phyloP scores from a whole-genome alignment of 2,888 invertebrate genomes.

The Nomada fucata region DNA sequence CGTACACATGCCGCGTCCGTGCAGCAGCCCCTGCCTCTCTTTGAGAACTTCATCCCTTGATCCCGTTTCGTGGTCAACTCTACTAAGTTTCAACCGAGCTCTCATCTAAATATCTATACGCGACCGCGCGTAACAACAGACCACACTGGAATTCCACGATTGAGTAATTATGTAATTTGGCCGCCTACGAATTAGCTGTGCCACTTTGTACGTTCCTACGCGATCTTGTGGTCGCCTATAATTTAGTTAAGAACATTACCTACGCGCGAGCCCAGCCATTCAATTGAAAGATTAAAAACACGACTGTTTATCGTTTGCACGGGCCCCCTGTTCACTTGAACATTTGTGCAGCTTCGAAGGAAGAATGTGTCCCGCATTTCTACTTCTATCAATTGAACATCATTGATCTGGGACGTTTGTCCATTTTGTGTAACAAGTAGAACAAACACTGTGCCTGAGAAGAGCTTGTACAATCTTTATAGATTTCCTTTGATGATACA shows the following conservation, averaged over 20 bases:
- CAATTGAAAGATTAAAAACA: background rate
- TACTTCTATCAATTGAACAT: too few species aligned
- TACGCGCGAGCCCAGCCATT: background rate
- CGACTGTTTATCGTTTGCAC: background rate
- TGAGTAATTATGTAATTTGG: constrained; percentile 48
- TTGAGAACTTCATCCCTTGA: constrained; percentile 64
- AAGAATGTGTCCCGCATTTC: too few species aligned
- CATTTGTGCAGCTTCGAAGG: too few species aligned
- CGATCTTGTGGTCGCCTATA: constrained; percentile 27
- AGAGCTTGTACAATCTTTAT: too few species aligned
- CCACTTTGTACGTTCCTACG: constrained; percentile 27
- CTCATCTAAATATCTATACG: constrained; percentile 64
- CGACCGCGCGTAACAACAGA: constrained; percentile 39
- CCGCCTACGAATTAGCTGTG: constrained; percentile 31
- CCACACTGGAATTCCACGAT: constrained; percentile 50
- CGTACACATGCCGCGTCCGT: background rate
- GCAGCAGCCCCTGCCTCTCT: constrained; percentile 35
- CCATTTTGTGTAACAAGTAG: too few species aligned
- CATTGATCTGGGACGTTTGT: too few species aligned
- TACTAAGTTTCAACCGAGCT: constrained; percentile 57
- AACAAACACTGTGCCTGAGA: too few species aligned
- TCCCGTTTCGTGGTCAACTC: constrained; percentile 64
- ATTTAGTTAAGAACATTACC: constrained; percentile 33
- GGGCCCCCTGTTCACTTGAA: too few species aligned
- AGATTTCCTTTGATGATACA: too few species aligned